Conservation (phyloP, 2,888 invertebrate species). For the Microplitis manilae region DNA sequence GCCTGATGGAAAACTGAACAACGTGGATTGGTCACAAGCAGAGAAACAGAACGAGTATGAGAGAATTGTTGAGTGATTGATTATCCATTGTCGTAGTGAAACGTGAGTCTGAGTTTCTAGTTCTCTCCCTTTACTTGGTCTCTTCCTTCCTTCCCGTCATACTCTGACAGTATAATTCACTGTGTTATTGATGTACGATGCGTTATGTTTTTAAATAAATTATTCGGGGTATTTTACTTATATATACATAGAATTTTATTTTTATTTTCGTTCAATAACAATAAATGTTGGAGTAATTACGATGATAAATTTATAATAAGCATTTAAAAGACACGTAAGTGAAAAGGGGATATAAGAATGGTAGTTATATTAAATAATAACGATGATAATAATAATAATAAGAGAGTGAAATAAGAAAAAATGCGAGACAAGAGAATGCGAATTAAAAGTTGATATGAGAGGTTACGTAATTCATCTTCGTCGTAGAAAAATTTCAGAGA, state of each 20-base stretch:
- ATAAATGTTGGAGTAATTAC: too few species aligned
- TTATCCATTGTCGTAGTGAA: conserved; percentile 45
- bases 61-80: conserved; percentile 49
- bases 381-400: conserved; percentile 14
- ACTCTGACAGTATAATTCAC: conserved; percentile 29
- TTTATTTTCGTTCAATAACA: too few species aligned
- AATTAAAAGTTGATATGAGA: conserved; percentile 39
- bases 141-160: too few species aligned
- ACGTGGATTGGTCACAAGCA: neutral
- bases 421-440: conserved; percentile 31
- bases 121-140: neutral
- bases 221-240: too few species aligned
- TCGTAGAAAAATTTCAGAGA: conserved; percentile 40
- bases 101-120: conserved; percentile 3
- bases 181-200: conserved; percentile 9
- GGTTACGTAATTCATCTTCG: conserved; percentile 42
- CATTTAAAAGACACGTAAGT: too few species aligned
- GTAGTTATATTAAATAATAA: conserved; percentile 16
- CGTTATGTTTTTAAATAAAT: too few species aligned
- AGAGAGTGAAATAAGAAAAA: conserved; percentile 23
- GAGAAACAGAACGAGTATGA: conserved; percentile 6
- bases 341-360: too few species aligned
- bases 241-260: too few species aligned
- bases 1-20: neutral
- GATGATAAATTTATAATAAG: too few species aligned